Evolutionary conservation across 2,797 vertebrate species (phyloP).

Genomic region (Gouania willdenowi): DNA sequence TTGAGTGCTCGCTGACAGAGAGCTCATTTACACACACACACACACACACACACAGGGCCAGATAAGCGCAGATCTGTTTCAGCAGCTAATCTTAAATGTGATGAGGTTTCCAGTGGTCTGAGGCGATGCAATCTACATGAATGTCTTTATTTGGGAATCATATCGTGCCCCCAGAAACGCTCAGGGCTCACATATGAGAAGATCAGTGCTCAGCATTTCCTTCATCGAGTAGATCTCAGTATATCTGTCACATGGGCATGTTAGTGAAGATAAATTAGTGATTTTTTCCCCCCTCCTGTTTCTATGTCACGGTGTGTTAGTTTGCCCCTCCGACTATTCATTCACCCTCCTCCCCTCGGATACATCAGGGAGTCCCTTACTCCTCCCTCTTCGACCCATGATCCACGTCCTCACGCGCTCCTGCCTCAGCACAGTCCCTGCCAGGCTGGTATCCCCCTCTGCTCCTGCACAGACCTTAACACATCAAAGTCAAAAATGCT

Average conservation of each 20-base stretch:
- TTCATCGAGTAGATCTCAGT: not conserved
- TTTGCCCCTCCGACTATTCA: too few relatives aligned
- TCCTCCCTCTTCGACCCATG: not conserved
- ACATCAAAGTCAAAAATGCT: slow-evolving; percentile 50
- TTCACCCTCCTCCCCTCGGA: not conserved
- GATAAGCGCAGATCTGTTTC: slow-evolving; percentile 48
- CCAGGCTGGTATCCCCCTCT: slow-evolving; percentile 49
- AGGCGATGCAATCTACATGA: slow-evolving; percentile 29
- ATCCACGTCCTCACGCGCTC: not conserved
- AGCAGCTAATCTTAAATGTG: slow-evolving; percentile 49
- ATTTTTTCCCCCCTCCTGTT: too few relatives aligned
- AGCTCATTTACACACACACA: slow-evolving; percentile 34
- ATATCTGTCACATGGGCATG: not conserved
- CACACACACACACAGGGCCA: slow-evolving; percentile 4
- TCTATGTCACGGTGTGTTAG: too few relatives aligned
- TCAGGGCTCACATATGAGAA: slow-evolving; percentile 5
- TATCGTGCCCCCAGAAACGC: slow-evolving; percentile 23
- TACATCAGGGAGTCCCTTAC: slow-evolving; percentile 30
- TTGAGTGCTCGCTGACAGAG: slow-evolving; percentile 44
- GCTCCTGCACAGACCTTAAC: slow-evolving; percentile 34
- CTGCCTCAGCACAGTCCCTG: slow-evolving; percentile 18
- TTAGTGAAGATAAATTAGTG: too few relatives aligned
- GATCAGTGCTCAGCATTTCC: too few relatives aligned
- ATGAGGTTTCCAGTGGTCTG: slow-evolving; percentile 35
- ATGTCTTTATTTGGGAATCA: slow-evolving; percentile 47